phyloP scores from a whole-genome alignment of 2,797 vertebrate genomes.

The Danio tinwini region DNA sequence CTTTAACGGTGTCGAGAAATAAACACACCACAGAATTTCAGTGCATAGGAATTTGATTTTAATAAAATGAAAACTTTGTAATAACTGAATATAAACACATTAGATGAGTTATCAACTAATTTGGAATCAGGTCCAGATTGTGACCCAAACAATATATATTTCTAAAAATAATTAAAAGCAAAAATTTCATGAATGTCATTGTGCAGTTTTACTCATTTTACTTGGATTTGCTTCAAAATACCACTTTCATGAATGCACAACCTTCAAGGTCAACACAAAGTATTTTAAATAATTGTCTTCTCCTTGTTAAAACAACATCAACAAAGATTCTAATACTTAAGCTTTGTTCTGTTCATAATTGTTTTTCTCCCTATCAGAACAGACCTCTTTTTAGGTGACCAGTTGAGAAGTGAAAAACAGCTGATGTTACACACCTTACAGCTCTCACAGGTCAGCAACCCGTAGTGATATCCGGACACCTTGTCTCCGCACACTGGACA shows the following conservation, averaged over 20 bases:
- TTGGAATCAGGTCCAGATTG: not conserved
- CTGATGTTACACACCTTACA: slow-evolving; percentile 88
- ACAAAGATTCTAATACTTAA: too few species aligned
- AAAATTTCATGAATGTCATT: too few species aligned
- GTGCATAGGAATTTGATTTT: not conserved
- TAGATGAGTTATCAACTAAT: not conserved
- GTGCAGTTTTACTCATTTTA: too few species aligned
- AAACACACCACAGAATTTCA: slow-evolving; percentile 12
- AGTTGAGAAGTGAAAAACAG: slow-evolving; percentile 22
- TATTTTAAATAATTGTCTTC: not conserved
- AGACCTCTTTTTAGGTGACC: not conserved
- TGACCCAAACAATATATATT: not conserved
- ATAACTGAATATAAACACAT: not conserved
- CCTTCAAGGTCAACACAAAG: not conserved
- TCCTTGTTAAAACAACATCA: not conserved
- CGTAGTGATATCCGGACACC: slow-evolving; percentile 98
- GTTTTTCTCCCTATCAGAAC: not conserved
- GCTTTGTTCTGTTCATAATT: too few species aligned
- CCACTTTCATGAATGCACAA: not conserved
- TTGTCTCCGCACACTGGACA: slow-evolving; percentile 99
- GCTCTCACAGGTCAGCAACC: slow-evolving; percentile 98
- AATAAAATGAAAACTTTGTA: slow-evolving; percentile 3
- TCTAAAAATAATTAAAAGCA: not conserved
- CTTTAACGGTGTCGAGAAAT: not conserved
- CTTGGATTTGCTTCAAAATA: not conserved